These are phyloP conservation scores for Rhinichthys osculus DNA, from an alignment of 2,797 vertebrate species.

Conservation along the genomic window DNA sequence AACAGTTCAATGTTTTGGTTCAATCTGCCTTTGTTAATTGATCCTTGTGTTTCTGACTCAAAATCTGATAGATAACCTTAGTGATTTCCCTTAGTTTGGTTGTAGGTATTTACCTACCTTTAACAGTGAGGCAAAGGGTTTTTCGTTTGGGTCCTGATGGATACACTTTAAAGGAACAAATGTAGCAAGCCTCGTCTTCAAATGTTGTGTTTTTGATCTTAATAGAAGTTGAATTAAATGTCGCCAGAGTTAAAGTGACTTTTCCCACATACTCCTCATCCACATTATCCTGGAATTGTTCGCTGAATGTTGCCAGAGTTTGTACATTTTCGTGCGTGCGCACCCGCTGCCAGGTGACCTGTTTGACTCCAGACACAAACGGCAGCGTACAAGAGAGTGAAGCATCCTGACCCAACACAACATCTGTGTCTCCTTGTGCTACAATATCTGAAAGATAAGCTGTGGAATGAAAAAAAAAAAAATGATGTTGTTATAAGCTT, in stretches of 20 bases:
- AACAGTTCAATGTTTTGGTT: neutral
- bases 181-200: slow-evolving; percentile 74
- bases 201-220: slow-evolving; percentile 67
- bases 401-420: slow-evolving; percentile 32
- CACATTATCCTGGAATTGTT: slow-evolving; percentile 61
- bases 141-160: slow-evolving; percentile 66
- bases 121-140: slow-evolving; percentile 69
- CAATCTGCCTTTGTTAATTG: neutral
- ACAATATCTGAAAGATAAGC: slow-evolving; percentile 54
- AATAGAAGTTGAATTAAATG: slow-evolving; percentile 66
- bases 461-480: slow-evolving; percentile 39
- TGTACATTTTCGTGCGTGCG: neutral
- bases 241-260: slow-evolving; percentile 59
- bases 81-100: neutral
- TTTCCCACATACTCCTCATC: slow-evolving; percentile 56
- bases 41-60: neutral
- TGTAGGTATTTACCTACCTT: slow-evolving; percentile 63
- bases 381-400: slow-evolving; percentile 60
- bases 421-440: slow-evolving; percentile 35
- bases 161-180: slow-evolving; percentile 73
- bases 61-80: neutral
- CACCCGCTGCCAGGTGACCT: slow-evolving; percentile 74
- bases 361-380: slow-evolving; percentile 64
- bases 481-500: neutral
- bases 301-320: slow-evolving; percentile 72